Evolutionary conservation across 2,797 vertebrate species (phyloP), one percentile per base, ranked within the genome.

Genomic region (Pseudomugil gertrudae): DNA sequence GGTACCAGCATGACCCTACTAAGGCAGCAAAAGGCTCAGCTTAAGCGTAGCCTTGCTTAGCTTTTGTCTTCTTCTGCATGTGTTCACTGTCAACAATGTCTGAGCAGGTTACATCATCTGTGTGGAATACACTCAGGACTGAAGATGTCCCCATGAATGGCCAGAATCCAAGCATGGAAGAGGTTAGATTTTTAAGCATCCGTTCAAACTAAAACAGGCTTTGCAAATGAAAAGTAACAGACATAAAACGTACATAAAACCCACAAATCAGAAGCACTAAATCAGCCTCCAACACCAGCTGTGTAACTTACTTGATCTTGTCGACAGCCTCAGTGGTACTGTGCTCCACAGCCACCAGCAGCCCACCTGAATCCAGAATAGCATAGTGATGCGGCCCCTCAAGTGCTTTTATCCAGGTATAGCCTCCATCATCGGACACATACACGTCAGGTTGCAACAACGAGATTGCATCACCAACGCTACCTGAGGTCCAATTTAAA

Each of bases 401-500:
- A 29, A 98, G 92, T 74, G 95, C 96, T 81, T 92, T 91, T 0
- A 93, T 74, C 97, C 97, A 98, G 4, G 94, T 94, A 87, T 99
- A 99, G 8, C 97, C 97, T 0, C 97, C 97, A 5, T 99, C 96
- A 63, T 99, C 96, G 17, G 97, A 98, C 78, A 98, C 95, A 50
- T 96, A 99, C 63, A 98, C 96, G 7, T 97, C 96, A 0, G 96
- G 95, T 57, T 76, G 93, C 91, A 95, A 89, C 81, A 95, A 86
- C 0, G 97, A 97, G 80, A 96, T 95, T 53, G 95, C 92, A 24
- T 97, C 96, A 5, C 96, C 96, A 4, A 98, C 95, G 1, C 96
- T 98, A 52, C 96, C 97, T 99, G 87, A 55, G 76, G 79, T 51
- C 30, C 64, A 13, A 24, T 23, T 21, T 11, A 59, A 32, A 72